Conservation (phyloP, 2,113 vertebrate species). For the mouse (Mus musculus) region DNA sequence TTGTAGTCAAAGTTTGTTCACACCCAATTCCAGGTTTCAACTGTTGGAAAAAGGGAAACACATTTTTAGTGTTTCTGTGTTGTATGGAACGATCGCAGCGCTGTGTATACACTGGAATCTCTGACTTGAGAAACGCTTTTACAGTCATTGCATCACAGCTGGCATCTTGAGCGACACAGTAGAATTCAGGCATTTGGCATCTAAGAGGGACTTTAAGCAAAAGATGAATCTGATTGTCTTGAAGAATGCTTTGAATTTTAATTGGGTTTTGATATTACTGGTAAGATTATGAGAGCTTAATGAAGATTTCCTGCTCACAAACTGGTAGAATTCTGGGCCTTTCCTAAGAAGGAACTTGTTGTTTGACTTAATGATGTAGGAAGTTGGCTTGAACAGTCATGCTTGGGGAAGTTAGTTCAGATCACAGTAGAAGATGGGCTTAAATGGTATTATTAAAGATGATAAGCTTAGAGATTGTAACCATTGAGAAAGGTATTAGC, state of each 20-base stretch:
- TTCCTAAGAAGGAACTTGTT: slow-evolving; percentile 42
- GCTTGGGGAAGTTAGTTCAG: slow-evolving; percentile 41
- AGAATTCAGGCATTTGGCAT: background rate
- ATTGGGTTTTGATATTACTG: background rate
- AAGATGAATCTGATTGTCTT: background rate
- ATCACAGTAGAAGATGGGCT: background rate
- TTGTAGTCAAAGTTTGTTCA: background rate
- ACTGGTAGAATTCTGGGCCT: background rate
- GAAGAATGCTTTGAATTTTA: slow-evolving; percentile 35
- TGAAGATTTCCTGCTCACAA: background rate
- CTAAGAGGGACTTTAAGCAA: background rate
- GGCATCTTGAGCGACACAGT: background rate
- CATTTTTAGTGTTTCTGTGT: background rate
- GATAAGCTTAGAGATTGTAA: background rate
- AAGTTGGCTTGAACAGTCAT: slow-evolving; percentile 40
- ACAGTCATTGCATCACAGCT: background rate
- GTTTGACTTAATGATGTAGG: background rate
- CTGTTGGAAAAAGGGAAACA: background rate
- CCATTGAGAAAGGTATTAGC: background rate
- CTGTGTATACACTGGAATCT: background rate
- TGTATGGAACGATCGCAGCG: background rate
- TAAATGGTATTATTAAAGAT: slow-evolving; percentile 24
- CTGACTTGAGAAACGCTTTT: background rate
- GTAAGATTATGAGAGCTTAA: background rate
- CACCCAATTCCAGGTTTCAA: background rate